Percentiles rank a stretch among this genome's conserved stretches.
Conservation (phyloP, 2,797 vertebrate species). For the Pelochelys cantorii region DNA sequence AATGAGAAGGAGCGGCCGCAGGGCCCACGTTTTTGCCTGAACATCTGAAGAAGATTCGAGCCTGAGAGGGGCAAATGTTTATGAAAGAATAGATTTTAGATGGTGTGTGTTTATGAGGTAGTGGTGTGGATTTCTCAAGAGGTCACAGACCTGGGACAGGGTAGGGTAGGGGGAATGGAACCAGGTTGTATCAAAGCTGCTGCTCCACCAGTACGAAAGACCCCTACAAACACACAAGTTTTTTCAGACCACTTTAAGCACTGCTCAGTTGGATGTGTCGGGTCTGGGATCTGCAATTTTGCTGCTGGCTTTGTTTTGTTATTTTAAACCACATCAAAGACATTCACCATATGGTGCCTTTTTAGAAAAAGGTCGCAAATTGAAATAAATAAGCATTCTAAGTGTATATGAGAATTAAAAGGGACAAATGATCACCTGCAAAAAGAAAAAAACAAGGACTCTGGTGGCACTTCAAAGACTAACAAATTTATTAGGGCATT, state of each 20-base stretch:
- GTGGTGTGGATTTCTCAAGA: too few species aligned
- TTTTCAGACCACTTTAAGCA: background rate
- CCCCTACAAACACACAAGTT: background rate
- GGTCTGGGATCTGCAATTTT: conserved; percentile 28
- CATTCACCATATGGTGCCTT: conserved; percentile 48
- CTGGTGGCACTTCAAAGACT: too few species aligned
- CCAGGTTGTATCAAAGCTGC: background rate
- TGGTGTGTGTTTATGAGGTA: background rate
- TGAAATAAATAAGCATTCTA: conserved; percentile 58
- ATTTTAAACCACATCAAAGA: conserved; percentile 58
- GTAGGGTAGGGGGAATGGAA: background rate
- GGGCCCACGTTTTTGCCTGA: background rate
- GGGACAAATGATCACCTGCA: conserved; percentile 1
- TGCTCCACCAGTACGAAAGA: background rate
- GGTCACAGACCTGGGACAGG: background rate
- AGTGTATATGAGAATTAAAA: conserved; percentile 50
- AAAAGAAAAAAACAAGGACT: background rate
- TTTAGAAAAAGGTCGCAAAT: conserved; percentile 38
- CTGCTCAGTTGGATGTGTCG: background rate
- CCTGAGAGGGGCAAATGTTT: background rate
- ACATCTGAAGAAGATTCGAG: rapidly evolving
- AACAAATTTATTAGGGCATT: too few species aligned
- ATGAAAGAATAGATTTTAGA: background rate
- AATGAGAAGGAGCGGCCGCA: background rate
- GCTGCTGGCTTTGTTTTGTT: conserved; percentile 27